A percentile compares a stretch with the other conserved stretches of the same genome.
These are phyloP conservation scores for Pseudotriccus pelzelni DNA, from an alignment of 2,797 vertebrate species.

Conservation along the genomic window DNA sequence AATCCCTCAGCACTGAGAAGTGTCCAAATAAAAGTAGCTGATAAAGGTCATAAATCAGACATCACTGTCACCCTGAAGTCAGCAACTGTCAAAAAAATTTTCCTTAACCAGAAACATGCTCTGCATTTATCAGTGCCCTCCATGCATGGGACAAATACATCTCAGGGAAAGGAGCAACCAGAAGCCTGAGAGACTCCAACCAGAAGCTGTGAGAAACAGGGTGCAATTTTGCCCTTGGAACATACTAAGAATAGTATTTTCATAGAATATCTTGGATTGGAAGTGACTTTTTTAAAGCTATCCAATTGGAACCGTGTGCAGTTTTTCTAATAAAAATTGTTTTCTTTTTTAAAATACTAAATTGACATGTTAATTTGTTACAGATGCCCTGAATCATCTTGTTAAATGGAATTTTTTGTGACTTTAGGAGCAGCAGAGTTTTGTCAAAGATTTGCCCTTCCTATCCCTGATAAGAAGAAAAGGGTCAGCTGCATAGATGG, in stretches of 20 bases:
- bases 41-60: slow-evolving; percentile 25
- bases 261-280: neutral
- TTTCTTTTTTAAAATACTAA: neutral
- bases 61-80: neutral
- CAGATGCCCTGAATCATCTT: neutral
- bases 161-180: neutral
- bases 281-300: neutral
- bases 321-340: neutral
- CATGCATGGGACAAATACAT: neutral
- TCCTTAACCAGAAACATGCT: neutral
- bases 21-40: neutral
- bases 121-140: neutral
- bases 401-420: neutral
- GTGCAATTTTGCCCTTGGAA: neutral
- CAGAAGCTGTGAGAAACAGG: neutral
- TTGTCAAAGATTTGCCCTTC: neutral
- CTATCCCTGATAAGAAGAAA: neutral
- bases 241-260: neutral
- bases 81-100: slow-evolving; percentile 23
- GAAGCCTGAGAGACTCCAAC: neutral
- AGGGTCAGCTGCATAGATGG: neutral
- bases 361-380: neutral
- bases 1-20: neutral
- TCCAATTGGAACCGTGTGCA: neutral
- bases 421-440: neutral